Evolutionary conservation across 2,888 invertebrate genomes (phyloP).

Genomic region (Drosophila helvetica): DNA sequence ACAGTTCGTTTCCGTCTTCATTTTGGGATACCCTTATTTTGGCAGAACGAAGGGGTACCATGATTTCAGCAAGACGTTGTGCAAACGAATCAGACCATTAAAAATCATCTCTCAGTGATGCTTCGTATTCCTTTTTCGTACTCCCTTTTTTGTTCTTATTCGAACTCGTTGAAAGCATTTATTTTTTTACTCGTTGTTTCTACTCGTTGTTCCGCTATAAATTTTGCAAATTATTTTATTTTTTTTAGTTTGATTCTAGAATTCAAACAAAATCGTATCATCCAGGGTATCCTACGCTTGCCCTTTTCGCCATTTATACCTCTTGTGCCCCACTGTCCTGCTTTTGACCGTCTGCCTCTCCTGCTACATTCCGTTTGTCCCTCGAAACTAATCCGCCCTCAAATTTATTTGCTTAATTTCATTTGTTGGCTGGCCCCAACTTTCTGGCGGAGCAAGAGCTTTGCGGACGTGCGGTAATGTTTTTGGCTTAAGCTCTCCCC

Average conservation of each 20-base stretch:
- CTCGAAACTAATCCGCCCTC: conserved; percentile 65
- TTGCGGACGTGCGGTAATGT: conserved; percentile 68
- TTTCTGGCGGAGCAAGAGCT: conserved; percentile 32
- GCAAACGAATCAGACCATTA: no score
- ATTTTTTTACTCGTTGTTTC: no score
- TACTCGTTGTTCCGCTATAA: no score
- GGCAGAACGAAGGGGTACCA: background rate
- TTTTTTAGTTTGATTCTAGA: no score
- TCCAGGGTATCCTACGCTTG: no score
- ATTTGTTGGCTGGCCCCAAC: conserved; percentile 61
- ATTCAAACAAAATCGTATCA: no score
- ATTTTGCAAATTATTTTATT: no score
- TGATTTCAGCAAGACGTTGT: background rate
- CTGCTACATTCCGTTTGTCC: conserved; percentile 9
- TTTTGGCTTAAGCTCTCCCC: conserved; percentile 65
- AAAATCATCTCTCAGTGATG: background rate
- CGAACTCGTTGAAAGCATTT: background rate
- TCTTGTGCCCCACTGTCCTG: conserved; percentile 8
- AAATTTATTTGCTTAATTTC: conserved; percentile 80
- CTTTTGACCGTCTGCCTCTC: background rate
- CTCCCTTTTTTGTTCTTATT: background rate
- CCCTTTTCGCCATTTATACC: background rate
- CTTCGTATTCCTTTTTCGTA: background rate
- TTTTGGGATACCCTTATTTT: background rate
- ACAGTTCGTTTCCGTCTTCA: conserved; percentile 33